Base-by-base conservation (phyloP, 2,797 vertebrate species). In the Babyrousa celebensis region DNA sequence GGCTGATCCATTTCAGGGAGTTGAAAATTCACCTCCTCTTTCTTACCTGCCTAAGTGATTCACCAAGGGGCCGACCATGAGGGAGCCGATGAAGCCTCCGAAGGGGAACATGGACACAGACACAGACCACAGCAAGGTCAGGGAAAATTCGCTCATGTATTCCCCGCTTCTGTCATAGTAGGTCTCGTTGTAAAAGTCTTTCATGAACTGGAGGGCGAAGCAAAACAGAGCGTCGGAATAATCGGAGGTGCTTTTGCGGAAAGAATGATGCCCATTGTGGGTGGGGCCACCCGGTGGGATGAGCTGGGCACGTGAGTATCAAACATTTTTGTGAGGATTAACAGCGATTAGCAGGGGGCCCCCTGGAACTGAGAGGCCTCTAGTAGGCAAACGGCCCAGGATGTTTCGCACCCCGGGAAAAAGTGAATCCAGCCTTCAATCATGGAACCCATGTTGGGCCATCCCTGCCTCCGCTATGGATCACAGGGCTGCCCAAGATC, bases 51-150 rank as follows among this genome's bases (percentile, higher is more conserved):
- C 99, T 0, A 99, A 82, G 3, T 95, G 99, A 98, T 99, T 99
- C 95, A 99, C 99, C 97, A 99, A 97, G 9, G 99, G 99, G 3
- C 99, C 99, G 62, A 99, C 99, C 98, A 99, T 96, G 54, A 99
- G 99, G 20, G 99, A 99, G 0, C 99, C 99, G 0, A 99, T 98
- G 32, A 99, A 98, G 36, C 99, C 99, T 0, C 99, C 99, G 0
- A 99, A 98, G 0, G 99, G 99, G 94, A 98, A 99, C 99, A 99
- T 99, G 97, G 99, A 99, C 97, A 99, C 99, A 0, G 99, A 99
- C 7, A 99, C 72, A 0, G 99, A 99, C 99, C 99, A 99, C 52
- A 99, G 98, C 85, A 99, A 87, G 0, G 98, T 99, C 90, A 99
- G 94, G 94, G 98, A 25, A 85, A 20, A 87, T 0, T 54, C n/a